A percentile compares a stretch with the other conserved stretches of the same genome.
Evolutionary conservation across 2,797 vertebrate species (phyloP).

Genomic region (Eremophila alpestris): DNA sequence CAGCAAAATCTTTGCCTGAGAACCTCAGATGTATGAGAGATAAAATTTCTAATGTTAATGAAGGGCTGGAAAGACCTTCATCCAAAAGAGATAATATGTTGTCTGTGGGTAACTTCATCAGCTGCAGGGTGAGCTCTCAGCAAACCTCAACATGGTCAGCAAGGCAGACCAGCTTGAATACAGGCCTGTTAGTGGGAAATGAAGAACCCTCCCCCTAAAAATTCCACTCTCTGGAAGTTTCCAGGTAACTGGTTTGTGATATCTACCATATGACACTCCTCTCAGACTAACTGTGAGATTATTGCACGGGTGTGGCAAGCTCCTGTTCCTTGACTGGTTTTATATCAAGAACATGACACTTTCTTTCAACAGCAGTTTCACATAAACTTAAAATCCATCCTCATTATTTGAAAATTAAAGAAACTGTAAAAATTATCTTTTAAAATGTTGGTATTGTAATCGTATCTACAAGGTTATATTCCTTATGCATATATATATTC

Average conservation of each 20-base stretch:
- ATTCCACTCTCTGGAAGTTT: background rate
- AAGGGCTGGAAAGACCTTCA: background rate
- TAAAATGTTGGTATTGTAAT: background rate
- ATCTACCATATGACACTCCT: background rate
- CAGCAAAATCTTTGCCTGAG: background rate
- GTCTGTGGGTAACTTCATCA: background rate
- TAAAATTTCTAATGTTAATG: background rate
- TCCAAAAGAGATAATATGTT: background rate
- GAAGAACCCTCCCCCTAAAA: background rate
- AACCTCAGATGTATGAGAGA: background rate
- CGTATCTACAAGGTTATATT: background rate
- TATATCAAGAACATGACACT: background rate
- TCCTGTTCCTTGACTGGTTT: background rate
- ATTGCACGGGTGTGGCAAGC: background rate
- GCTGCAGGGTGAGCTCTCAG: background rate
- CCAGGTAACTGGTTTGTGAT: conserved; percentile 32
- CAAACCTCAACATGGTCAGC: background rate
- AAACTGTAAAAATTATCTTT: background rate
- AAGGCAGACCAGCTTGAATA: background rate
- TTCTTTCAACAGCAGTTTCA: background rate
- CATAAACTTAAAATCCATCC: background rate
- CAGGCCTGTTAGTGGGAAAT: background rate
- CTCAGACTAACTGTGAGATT: background rate
- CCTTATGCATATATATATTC: background rate
- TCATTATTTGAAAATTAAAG: background rate